A percentile compares a stretch with the other conserved stretches of the same genome.
Evolutionary conservation across 2,113 vertebrate genomes (phyloP).

Genomic region (Camelus dromedarius): DNA sequence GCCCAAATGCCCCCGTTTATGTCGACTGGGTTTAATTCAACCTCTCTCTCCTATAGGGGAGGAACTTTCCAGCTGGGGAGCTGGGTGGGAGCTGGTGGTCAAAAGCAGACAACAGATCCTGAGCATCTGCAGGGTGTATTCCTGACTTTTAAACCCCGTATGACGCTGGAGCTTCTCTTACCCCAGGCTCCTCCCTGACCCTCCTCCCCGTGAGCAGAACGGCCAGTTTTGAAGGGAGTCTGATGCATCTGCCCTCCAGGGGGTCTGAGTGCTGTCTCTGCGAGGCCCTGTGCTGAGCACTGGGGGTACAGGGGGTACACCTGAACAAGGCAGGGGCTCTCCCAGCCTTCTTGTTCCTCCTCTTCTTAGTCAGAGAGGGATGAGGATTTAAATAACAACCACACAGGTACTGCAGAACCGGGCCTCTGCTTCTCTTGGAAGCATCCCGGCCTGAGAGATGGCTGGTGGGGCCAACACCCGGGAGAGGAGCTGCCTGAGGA

Average conservation of each 20-base stretch:
- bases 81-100: neutral
- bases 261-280: neutral
- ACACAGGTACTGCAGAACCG: neutral
- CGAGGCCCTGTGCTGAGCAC: neutral
- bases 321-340: neutral
- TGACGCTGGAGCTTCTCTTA: too few relatives aligned
- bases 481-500: neutral
- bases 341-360: neutral
- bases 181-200: too few relatives aligned
- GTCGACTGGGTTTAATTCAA: neutral
- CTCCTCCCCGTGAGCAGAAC: neutral
- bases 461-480: accelerated
- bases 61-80: neutral
- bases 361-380: neutral
- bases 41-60: neutral
- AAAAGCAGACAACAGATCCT: neutral
- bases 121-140: neutral
- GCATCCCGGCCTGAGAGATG: too few relatives aligned
- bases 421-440: neutral
- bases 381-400: neutral
- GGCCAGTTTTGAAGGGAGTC: neutral
- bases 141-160: neutral
- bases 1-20: neutral
- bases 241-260: neutral
- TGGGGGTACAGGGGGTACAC: neutral